phyloP scores from a whole-genome alignment of 2,888 invertebrate genomes.

The Geophilus truncorum region DNA sequence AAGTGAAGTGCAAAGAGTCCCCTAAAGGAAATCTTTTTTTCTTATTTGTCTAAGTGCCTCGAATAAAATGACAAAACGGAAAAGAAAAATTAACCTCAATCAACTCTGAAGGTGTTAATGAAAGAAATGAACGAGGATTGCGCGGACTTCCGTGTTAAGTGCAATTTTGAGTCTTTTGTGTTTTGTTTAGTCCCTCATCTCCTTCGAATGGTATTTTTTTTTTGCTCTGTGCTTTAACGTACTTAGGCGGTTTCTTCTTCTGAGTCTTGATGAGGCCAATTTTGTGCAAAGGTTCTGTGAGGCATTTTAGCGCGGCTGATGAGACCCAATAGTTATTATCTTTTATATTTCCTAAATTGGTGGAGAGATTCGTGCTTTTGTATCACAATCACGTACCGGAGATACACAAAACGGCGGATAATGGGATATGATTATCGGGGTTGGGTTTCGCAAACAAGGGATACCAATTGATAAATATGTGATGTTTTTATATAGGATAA shows the following conservation, averaged over 20 bases:
- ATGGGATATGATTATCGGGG: background rate
- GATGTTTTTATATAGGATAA: too few species aligned
- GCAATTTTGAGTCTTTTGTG: background rate
- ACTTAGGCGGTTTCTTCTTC: background rate
- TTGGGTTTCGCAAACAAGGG: background rate
- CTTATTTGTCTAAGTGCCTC: background rate
- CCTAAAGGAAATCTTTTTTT: background rate
- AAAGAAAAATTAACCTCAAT: background rate
- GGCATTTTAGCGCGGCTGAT: background rate
- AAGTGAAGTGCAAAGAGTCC: background rate
- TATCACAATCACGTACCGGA: background rate
- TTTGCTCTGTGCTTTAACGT: background rate
- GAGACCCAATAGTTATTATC: background rate
- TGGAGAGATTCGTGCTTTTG: background rate
- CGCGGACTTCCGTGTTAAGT: background rate
- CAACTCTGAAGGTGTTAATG: background rate
- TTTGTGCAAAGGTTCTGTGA: background rate
- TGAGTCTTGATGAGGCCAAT: background rate
- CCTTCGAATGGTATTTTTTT: too few species aligned
- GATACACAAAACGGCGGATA: background rate
- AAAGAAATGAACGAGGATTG: background rate
- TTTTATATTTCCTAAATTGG: constrained; percentile 8
- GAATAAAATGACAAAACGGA: background rate
- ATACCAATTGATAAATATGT: too few species aligned
- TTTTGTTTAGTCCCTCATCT: background rate